Evolutionary conservation across 2,797 vertebrate species (phyloP).

Genomic region (Lithobates sylvaticus): DNA sequence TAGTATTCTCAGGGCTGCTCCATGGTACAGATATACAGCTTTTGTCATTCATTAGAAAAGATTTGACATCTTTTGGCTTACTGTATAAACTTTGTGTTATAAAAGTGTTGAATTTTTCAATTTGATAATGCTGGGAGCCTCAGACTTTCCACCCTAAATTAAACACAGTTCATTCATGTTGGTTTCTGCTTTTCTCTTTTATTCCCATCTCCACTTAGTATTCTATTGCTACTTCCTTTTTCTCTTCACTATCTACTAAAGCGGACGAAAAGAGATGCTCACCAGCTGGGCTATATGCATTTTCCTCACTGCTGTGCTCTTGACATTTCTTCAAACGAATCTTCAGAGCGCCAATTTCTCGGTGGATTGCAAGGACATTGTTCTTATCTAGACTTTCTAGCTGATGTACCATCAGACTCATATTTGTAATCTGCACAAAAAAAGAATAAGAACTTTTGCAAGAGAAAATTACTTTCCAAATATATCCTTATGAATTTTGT

Average conservation of each 20-base stretch:
- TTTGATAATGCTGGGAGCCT: conserved; percentile 6
- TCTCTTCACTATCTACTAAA: conserved; percentile 47
- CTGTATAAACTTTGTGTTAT: conserved; percentile 3
- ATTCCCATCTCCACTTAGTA: conserved; percentile 46
- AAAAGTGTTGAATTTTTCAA: not conserved
- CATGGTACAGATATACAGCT: not conserved
- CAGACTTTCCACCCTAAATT: conserved; percentile 12
- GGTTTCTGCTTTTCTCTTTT: conserved; percentile 33
- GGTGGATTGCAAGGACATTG: conserved; percentile 77
- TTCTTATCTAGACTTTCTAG: conserved; percentile 78
- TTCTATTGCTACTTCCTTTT: conserved; percentile 40
- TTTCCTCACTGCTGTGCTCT: conserved; percentile 58
- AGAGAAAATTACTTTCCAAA: conserved; percentile 57
- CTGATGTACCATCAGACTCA: conserved; percentile 75
- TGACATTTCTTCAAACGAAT: conserved; percentile 76
- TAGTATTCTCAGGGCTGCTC: not conserved
- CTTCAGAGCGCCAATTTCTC: conserved; percentile 73
- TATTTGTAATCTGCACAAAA: conserved; percentile 82
- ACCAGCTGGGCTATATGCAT: conserved; percentile 59
- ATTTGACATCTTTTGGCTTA: not conserved
- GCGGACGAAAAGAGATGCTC: conserved; percentile 40
- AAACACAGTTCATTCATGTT: conserved; percentile 35
- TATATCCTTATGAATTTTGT: conserved; percentile 38
- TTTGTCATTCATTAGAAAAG: not conserved
- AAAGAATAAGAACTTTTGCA: conserved; percentile 50